Base-by-base conservation (phyloP, 1,140 invertebrate species). In the Pogonomyrmex californicus region DNA sequence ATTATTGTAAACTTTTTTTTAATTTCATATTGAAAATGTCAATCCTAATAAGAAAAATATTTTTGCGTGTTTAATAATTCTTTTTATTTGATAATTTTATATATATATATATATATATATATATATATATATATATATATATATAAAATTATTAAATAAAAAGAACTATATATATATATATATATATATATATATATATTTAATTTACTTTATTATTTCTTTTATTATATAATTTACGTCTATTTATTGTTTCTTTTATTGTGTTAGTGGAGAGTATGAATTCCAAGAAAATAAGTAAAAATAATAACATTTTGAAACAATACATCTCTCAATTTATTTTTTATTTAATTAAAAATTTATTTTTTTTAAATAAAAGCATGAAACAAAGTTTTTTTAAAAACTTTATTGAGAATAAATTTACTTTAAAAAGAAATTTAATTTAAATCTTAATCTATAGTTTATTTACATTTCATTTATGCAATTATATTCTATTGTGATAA, bases 31-130 rank as follows among this genome's bases (percentile, higher is more conserved):
- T 3, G 62, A 4, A 30, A 17, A 49, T 36, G 4, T 77, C 10
- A 30, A 65, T 38, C 30, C 7, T n/a, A 30, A 17, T 14, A 2
- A 77, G 4, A 41, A 41, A 62, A 47, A 33, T 41, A 33, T 30
- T 62, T 38, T 60, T 33, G 10, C 23, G 36, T 56, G 7, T 76
- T 76, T 1, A 9, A 9, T 44, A 44, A 10, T 41, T 58, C 5
- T 76, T 75, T 36, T 73, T 73, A 73, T 73, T 41, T 36, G 38
- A 60, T 44, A 30, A 60, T 58, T 56, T 1, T n/a, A 73, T 33
- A 7, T 33, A 33, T 62, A 38, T 14, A 36, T 4, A 56, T 23
- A 23, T 23, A 23, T 56, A 56, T 56, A n/a, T 56, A n/a, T 7
- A 56, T 56, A 36, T 63, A 63, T n/a, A n/a, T n/a, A n/a, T n/a